Evolutionary conservation across 2,113 vertebrate genomes (phyloP).

Genomic region (Aleadryas rufinucha): DNA sequence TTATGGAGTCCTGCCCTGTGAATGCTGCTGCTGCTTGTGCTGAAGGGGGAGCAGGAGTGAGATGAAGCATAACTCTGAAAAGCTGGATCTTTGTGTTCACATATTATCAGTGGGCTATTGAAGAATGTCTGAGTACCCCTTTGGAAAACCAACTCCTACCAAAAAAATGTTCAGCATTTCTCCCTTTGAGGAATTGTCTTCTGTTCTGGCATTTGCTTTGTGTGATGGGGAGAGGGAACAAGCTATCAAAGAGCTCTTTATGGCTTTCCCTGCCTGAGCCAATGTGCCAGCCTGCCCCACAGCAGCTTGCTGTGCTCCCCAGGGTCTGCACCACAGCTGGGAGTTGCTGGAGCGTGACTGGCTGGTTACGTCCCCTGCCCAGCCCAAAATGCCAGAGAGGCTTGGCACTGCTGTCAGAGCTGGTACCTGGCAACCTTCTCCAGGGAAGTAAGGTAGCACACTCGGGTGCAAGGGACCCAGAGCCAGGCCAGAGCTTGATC

Average conservation of each 20-base stretch:
- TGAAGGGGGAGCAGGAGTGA: background rate
- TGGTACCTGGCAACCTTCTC: background rate
- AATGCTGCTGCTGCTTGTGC: background rate
- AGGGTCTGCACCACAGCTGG: background rate
- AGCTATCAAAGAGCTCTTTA: background rate
- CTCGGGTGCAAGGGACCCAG: accelerated
- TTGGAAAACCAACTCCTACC: background rate
- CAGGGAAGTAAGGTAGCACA: accelerated
- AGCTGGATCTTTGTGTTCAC: background rate
- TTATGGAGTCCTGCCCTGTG: background rate
- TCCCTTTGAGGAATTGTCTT: background rate
- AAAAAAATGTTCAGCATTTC: background rate
- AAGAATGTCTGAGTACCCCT: background rate
- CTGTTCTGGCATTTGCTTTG: background rate
- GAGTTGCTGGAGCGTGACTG: background rate
- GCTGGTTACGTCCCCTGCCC: background rate
- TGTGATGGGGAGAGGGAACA: background rate
- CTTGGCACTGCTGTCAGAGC: background rate
- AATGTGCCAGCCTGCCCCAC: background rate
- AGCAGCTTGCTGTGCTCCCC: background rate
- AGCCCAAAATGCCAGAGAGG: background rate
- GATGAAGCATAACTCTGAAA: background rate
- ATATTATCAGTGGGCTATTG: background rate
- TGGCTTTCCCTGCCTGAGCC: background rate
- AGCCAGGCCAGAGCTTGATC: background rate